phyloP scores from a whole-genome alignment of 2,797 vertebrate species.

The Halcyon smyrnensis region DNA sequence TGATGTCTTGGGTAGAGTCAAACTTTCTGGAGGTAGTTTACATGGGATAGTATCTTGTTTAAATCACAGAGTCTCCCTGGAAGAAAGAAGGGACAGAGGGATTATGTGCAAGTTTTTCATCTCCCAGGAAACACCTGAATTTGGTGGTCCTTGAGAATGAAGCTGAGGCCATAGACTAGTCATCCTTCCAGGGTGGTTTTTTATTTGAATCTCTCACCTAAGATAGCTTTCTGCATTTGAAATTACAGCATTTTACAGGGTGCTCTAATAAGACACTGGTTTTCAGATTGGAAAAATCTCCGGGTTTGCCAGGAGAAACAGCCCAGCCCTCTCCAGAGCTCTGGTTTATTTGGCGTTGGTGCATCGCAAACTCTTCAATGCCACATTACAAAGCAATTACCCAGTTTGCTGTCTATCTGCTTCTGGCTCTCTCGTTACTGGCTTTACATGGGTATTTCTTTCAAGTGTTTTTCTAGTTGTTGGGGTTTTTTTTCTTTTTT shows the following conservation, averaged over 20 bases:
- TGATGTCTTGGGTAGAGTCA: background rate
- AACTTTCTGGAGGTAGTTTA: background rate
- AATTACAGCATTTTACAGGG: background rate
- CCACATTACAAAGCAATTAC: background rate
- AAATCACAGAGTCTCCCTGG: background rate
- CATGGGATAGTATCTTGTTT: background rate
- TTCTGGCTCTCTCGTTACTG: background rate
- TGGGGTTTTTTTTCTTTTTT: background rate
- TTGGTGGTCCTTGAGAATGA: background rate
- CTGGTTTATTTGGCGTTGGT: background rate
- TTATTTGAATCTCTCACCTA: background rate
- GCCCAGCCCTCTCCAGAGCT: fast-evolving
- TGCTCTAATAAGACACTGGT: background rate
- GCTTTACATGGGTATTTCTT: background rate
- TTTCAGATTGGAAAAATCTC: background rate
- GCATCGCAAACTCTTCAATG: background rate
- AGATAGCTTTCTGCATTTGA: background rate
- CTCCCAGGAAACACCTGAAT: background rate
- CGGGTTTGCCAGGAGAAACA: background rate
- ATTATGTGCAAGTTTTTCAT: background rate
- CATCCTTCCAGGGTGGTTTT: background rate
- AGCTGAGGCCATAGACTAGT: background rate
- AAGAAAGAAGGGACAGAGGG: background rate
- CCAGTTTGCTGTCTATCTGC: background rate
- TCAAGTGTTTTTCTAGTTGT: background rate